Evolutionary conservation across 2,888 invertebrate species (phyloP).

Genomic region (Volucella inflata): DNA sequence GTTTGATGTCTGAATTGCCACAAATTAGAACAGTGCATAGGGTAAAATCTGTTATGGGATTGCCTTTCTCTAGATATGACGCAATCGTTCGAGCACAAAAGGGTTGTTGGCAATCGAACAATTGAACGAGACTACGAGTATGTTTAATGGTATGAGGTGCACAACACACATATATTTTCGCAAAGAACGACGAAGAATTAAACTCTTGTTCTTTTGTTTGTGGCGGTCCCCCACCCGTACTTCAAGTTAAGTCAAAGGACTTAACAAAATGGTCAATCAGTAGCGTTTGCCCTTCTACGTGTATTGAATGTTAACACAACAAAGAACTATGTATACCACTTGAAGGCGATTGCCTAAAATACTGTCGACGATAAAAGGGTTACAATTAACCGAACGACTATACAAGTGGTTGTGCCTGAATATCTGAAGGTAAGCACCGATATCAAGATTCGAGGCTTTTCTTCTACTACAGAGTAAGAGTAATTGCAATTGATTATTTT

Average conservation of each 20-base stretch:
- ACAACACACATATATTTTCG: neutral
- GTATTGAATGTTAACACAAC: slow-evolving; percentile 33
- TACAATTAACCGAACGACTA: slow-evolving; percentile 59
- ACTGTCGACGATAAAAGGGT: slow-evolving; percentile 65
- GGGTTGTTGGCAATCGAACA: slow-evolving; percentile 18
- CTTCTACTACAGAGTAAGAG: neutral
- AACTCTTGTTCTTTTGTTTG: slow-evolving; percentile 33
- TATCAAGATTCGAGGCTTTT: slow-evolving; percentile 17
- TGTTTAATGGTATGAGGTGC: too few species aligned
- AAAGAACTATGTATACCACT: slow-evolving; percentile 45
- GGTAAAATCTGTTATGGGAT: slow-evolving; percentile 19
- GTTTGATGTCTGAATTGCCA: slow-evolving; percentile 61
- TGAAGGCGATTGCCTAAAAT: slow-evolving; percentile 59
- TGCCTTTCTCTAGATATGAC: neutral
- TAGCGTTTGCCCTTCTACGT: slow-evolving; percentile 49
- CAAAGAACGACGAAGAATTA: slow-evolving; percentile 15
- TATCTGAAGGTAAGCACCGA: neutral
- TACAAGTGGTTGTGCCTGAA: neutral
- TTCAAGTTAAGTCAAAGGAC: neutral
- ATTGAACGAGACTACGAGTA: neutral
- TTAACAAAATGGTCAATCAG: slow-evolving; percentile 68
- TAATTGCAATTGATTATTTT: slow-evolving; percentile 60
- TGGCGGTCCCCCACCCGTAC: neutral
- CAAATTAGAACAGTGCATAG: slow-evolving; percentile 35
- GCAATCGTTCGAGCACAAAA: neutral